These are phyloP conservation scores for Abscondita cerata DNA, from an alignment of 2,888 invertebrate species.

Conservation along the genomic window DNA sequence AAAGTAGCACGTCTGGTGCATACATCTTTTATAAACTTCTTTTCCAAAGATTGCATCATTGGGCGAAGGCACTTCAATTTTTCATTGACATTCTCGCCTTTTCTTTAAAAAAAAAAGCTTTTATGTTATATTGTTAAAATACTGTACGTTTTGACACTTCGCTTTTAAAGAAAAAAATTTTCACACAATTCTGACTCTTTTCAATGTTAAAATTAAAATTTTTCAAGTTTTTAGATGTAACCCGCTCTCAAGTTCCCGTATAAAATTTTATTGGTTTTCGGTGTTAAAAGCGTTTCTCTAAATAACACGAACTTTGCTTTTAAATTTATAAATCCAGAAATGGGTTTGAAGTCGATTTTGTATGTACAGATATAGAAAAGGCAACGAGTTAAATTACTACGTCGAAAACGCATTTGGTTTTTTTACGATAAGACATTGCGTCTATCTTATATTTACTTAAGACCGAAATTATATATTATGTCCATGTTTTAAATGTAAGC, in stretches of 20 bases:
- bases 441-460: too few relatives aligned
- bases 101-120: conserved; percentile 25
- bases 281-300: conserved; percentile 1
- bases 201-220: conserved; percentile 10
- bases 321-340: conserved; percentile 5
- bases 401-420: too few relatives aligned
- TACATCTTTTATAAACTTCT: conserved; percentile 31
- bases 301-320: conserved; percentile 9
- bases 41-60: conserved; percentile 28
- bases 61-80: conserved; percentile 25
- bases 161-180: background rate
- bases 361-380: too few relatives aligned
- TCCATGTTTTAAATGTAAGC: too few relatives aligned
- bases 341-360: background rate
- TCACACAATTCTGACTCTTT: background rate
- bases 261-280: background rate
- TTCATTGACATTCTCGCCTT: conserved; percentile 26
- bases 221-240: background rate
- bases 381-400: too few relatives aligned
- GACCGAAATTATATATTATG: too few relatives aligned
- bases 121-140: conserved; percentile 7
- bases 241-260: background rate
- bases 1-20: conserved; percentile 20
- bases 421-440: too few relatives aligned
- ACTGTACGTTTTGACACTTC: background rate